Base-by-base conservation (phyloP, 2,113 vertebrate genomes). In the Nymphicus hollandicus region DNA sequence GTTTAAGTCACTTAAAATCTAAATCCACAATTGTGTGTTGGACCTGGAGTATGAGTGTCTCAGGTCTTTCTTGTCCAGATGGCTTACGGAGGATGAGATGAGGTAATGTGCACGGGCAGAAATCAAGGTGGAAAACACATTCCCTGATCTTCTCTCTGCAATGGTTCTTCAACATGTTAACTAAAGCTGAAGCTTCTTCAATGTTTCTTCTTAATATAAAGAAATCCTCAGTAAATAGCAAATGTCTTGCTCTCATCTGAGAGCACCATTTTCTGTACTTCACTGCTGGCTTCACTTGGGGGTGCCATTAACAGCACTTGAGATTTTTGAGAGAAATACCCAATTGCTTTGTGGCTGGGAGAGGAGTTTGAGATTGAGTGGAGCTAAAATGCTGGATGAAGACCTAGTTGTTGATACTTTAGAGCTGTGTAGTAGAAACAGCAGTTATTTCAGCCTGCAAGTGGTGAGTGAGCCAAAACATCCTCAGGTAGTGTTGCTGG, bases 401-500 rank as follows among this genome's bases (percentile, higher is more conserved):
- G 35, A 55, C 13, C 14, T 39, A 29, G 49, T 31, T 82, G 43
- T 56, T 76, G 37, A 44, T 0, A 0, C 33, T 44, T 74, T 27
- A 46, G 37, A 63, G 22, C 43, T 53, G 7, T 28, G 9, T 29
- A 41, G 50, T 37, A 89, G 49, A 63, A 94, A 58, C 1, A 15
- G 25, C 29, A 33, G 10, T 39, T 74, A 25, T 58, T 85, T 17
- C 13, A 68, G n/a, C 0, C 0, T 56, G 15, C 44, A 43, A 28
- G 15, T 43, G 43, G 16, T 81, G 60, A 89, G 46, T 35, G 29
- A 80, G 52, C 43, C 33, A 86, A 50, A 50, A 63, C 28, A 46
- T 55, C 41, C 33, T 56, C 13, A 3, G 43, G 71, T 5, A 86
- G 39, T 49, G 52, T 80, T 70, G 43, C 74, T 70, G 43, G 29